Conservation (phyloP, 92 coral and sea anemone species). For the Porites rus region DNA sequence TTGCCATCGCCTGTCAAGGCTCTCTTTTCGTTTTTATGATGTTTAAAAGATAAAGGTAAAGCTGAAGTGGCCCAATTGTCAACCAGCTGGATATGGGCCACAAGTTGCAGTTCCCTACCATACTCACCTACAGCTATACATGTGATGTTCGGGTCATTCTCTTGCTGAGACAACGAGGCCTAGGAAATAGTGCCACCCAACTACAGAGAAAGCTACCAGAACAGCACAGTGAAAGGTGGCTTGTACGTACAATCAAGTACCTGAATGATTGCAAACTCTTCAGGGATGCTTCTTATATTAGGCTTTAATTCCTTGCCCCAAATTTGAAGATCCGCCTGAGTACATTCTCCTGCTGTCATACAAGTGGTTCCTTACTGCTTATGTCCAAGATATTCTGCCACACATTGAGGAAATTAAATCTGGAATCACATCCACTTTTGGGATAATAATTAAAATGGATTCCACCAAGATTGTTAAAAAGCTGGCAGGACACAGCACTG, state of each 20-base stretch:
- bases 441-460: slow-evolving; percentile 36
- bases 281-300: slow-evolving; percentile 25
- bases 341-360: slow-evolving; percentile 46
- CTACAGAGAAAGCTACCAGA: slow-evolving; percentile 62
- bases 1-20: no score
- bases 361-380: slow-evolving; percentile 69
- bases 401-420: slow-evolving; percentile 24
- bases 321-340: slow-evolving; percentile 50
- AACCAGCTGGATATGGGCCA: slow-evolving; percentile 67
- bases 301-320: slow-evolving; percentile 2
- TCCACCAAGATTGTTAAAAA: slow-evolving; percentile 43
- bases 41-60: slow-evolving; percentile 33
- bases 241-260: slow-evolving; percentile 45
- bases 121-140: slow-evolving; percentile 70
- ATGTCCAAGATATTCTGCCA: slow-evolving; percentile 21
- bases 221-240: slow-evolving; percentile 65
- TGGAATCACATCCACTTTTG: slow-evolving; percentile 38
- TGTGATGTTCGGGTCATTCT: slow-evolving; percentile 72
- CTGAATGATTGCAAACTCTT: slow-evolving; percentile 60
- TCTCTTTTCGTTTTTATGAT: background rate
- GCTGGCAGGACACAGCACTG: slow-evolving; percentile 49
- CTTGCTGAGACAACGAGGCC: slow-evolving; percentile 52
- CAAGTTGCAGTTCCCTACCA: slow-evolving; percentile 56
- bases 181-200: slow-evolving; percentile 69
- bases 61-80: slow-evolving; percentile 68